Percentiles rank a stretch among this genome's conserved stretches.
Evolutionary conservation across 2,888 invertebrate species (phyloP).

Genomic region (Hypomecis punctinalis): DNA sequence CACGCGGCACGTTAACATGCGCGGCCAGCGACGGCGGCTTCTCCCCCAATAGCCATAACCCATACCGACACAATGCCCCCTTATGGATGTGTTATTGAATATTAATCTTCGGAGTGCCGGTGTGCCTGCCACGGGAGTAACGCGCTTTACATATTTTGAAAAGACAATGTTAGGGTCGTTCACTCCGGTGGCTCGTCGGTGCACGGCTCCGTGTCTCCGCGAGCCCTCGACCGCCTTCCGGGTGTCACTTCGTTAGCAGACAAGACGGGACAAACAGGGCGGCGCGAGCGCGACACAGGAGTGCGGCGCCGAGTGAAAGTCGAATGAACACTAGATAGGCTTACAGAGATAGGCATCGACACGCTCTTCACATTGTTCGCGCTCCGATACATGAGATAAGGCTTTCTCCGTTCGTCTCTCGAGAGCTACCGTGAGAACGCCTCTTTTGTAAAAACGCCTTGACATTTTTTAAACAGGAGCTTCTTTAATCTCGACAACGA

Average conservation of each 20-base stretch:
- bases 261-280: constrained; percentile 62
- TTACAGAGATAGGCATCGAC: constrained; percentile 76
- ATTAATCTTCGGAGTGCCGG: constrained; percentile 63
- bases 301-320: constrained; percentile 69
- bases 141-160: constrained; percentile 63
- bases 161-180: constrained; percentile 56
- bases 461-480: constrained; percentile 71
- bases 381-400: constrained; percentile 80
- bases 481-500: constrained; percentile 54
- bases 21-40: constrained; percentile 52
- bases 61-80: constrained; percentile 66
- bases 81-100: constrained; percentile 75
- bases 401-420: constrained; percentile 74
- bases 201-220: constrained; percentile 43
- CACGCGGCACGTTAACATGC: constrained; percentile 71
- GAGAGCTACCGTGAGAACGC: constrained; percentile 80
- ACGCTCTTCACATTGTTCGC: constrained; percentile 81
- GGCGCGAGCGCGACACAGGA: constrained; percentile 60
- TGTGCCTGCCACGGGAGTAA: constrained; percentile 54
- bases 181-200: constrained; percentile 47
- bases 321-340: constrained; percentile 72
- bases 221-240: constrained; percentile 45
- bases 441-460: constrained; percentile 60
- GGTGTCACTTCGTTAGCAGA: constrained; percentile 62
- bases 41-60: constrained; percentile 64